These are phyloP conservation scores for Gavialis gangeticus DNA, from an alignment of 2,113 vertebrate genomes.

Conservation along the genomic window DNA sequence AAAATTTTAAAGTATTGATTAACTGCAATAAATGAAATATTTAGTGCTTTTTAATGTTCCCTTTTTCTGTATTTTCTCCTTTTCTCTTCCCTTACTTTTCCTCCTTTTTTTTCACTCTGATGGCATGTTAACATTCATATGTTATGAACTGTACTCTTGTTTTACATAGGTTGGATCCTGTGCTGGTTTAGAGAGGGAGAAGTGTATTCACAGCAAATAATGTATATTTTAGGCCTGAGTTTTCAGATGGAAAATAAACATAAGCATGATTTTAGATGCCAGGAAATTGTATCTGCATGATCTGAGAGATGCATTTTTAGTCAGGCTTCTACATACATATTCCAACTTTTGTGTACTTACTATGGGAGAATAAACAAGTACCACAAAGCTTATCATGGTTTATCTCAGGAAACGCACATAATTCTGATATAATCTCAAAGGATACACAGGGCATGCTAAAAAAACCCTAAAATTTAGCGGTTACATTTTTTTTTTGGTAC, in stretches of 20 bases:
- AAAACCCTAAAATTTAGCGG: not conserved
- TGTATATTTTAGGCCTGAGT: constrained; percentile 30
- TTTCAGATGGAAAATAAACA: not conserved
- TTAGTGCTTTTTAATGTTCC: constrained; percentile 21
- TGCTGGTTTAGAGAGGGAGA: constrained; percentile 47
- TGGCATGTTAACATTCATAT: constrained; percentile 67
- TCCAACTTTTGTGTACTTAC: not conserved
- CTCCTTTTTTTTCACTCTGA: constrained; percentile 14
- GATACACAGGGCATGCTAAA: not conserved
- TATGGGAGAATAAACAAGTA: not conserved
- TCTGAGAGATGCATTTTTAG: not conserved
- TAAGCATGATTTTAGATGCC: not conserved
- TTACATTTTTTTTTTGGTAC: not conserved
- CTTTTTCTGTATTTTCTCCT: constrained; percentile 39
- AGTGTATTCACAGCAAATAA: constrained; percentile 50
- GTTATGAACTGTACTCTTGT: constrained; percentile 61
- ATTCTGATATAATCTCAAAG: not conserved
- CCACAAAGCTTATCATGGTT: not conserved
- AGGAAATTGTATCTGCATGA: not conserved
- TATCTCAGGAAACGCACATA: not conserved
- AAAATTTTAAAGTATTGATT: constrained; percentile 21
- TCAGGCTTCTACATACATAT: not conserved
- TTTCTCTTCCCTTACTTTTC: constrained; percentile 51
- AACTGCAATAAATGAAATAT: not conserved
- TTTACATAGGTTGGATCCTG: constrained; percentile 64